A percentile compares a stretch with the other conserved stretches of the same genome.
Evolutionary conservation across 2,797 vertebrate genomes (phyloP).

Genomic region (Danio albolineatus): DNA sequence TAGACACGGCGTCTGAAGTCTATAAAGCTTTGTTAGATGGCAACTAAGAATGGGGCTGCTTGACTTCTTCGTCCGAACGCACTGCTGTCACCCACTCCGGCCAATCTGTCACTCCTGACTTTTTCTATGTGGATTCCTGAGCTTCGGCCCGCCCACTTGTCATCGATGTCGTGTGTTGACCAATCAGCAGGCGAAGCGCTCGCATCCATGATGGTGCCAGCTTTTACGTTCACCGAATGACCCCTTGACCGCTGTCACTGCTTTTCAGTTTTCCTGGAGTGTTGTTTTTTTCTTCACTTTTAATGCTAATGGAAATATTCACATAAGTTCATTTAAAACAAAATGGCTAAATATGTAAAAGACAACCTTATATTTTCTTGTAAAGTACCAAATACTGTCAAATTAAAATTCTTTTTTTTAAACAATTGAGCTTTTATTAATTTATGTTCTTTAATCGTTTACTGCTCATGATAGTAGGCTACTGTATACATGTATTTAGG

Average conservation of each 20-base stretch:
- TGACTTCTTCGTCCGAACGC: slow-evolving; percentile 29
- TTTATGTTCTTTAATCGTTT: no score
- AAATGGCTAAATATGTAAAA: no score
- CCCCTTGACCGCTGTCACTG: slow-evolving; percentile 42
- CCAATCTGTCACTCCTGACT: slow-evolving; percentile 61
- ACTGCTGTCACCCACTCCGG: slow-evolving; percentile 58
- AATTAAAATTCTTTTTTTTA: no score
- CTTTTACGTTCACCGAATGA: slow-evolving; percentile 41
- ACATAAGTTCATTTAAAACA: not conserved
- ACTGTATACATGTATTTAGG: no score
- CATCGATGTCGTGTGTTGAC: slow-evolving; percentile 47
- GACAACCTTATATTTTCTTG: no score
- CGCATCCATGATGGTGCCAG: slow-evolving; percentile 47
- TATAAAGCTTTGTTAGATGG: slow-evolving; percentile 42
- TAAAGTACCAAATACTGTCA: no score
- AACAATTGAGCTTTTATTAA: no score
- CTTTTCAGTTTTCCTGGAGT: slow-evolving; percentile 20
- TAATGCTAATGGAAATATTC: not conserved
- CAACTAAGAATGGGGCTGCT: slow-evolving; percentile 23
- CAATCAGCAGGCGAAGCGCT: slow-evolving; percentile 56
- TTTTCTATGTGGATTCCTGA: slow-evolving; percentile 71
- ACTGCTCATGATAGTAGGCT: no score
- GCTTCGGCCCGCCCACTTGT: slow-evolving; percentile 68
- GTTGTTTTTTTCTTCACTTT: not conserved
- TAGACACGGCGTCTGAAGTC: not conserved